Evolutionary conservation across 2,113 vertebrate genomes (phyloP), one percentile per base, ranked within the genome.

Genomic region (Caranx melampygus): DNA sequence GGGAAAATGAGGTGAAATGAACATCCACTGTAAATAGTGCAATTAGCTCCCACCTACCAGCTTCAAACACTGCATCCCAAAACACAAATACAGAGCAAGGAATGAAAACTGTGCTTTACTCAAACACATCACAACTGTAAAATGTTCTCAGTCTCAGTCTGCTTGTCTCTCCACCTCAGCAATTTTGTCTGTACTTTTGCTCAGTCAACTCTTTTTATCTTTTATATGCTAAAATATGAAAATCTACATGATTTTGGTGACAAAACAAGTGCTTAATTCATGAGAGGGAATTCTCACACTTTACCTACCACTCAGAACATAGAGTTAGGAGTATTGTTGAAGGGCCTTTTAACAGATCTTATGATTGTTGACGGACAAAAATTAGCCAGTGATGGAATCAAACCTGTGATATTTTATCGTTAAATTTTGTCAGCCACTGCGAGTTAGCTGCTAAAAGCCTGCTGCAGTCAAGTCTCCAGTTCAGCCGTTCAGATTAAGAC

Each of bases 21-120:
- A 61, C 40, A 60, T 8, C 20, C 18, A 21, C 16, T n/a, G 20
- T 21, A 6, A 7, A 91, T 69, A 55, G 72, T 90, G 84, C 89
- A 91, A 68, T 82, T 85, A 86, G 44, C 57, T 20, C 37, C 51
- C 35, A 54, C n/a, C 20, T 69, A 65, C 20, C 62, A 18, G 35
- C 44, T n/a, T 57, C 64, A 33, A 72, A 31, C 26, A 45, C 21
- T 61, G 6, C 14, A 5, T 33, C 12, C 26, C 34, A 21, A 26
- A 58, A 63, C 49, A 18, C 3, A 51, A 40, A n/a, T 10, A 40
- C 18, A 33, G 3, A 37, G 20, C 31, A 31, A 63, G 2, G 6
- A 66, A 33, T 64, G 31, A 34, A 77, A 18, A 57, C 55, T 37
- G 18, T 37, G 21, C 10, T 62, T 73, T 51, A 47, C 18, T 61